Evolutionary conservation across 2,888 invertebrate species (phyloP), one percentile per base, ranked within the genome.

Genomic region (Athalia circularis): DNA sequence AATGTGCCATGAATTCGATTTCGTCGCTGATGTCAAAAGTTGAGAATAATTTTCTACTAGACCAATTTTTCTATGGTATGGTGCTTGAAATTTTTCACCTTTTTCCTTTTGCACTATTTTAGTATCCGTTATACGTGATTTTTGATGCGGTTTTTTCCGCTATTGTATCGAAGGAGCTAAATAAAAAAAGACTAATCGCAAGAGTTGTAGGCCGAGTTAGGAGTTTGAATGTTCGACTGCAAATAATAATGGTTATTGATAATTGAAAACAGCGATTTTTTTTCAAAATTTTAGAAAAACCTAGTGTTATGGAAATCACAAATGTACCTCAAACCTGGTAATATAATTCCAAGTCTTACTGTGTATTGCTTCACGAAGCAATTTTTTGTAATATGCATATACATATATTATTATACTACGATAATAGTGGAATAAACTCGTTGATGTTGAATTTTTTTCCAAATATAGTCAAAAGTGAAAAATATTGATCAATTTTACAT

Each of bases 281-380:
- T 29, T 29, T 29, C 29, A 64, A 64, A 62, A 5, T 29, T 29
- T 61, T 8, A 45, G 45, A 64, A 6, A n/a, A 64, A 15, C 11
- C 11, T 45, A 64, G 45, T 5, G 8, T 43, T 64, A 45, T n/a
- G n/a, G 45, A 6, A 43, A 47, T 64, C 64, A 43, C 6, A 45
- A 64, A 64, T 9, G 47, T 62, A 62, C 62, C 62, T 62, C 62
- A 43, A 43, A 62, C 11, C 6, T 62, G 62, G 62, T 62, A 62
- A 62, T 62, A n/a, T 59, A 13, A 13, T 62, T 43, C 62, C 43
- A 62, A 62, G 62, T 62, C 29, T 62, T 62, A 15, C 29, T 15
- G 62, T 62, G 62, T 62, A n/a, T 29, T 29, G 29, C 29, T 29
- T 29, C 1, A 29, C 29, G 2, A 29, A 29, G 29, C 29, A 29